Base-by-base conservation (phyloP, 2,888 invertebrate species). In the Dryocosmus kuriphilus region DNA sequence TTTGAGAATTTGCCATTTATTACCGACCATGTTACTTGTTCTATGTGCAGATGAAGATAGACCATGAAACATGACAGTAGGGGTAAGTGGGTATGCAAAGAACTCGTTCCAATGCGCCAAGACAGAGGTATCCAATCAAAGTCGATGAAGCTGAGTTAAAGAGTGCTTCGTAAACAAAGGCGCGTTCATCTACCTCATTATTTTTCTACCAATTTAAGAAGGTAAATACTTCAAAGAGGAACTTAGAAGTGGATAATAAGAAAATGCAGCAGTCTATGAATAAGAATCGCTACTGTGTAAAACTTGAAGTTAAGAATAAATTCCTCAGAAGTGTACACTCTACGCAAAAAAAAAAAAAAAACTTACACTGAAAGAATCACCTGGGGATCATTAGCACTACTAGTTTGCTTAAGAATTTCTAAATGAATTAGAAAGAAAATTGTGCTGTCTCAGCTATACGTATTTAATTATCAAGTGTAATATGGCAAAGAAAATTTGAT, bases 61-160 rank as follows among this genome's bases (percentile, higher is more conserved):
- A 46, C 19, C 67, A 67, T 46, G 67, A 67, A 67, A 67, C 67
- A 30, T 46, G 46, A 67, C 41, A 46, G 67, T 67, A 27, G 19
- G 46, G 67, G 67, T 67, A 46, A 67, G 67, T 46, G n/a, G n/a
- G 24, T 65, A 65, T 65, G 65, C 65, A 65, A 65, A 65, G 65
- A 38, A 27, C 67, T 67, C 27, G 67, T 67, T 67, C 27, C 67
- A 67, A 67, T 67, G 67, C 67, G 67, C 46, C 46, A 67, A 67
- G 67, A 67, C 67, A 67, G 67, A 67, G 41, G 67, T 67, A 67
- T 35, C 67, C 67, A 67, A 67, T 67, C 67, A 67, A 67, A 67
- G 67, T 67, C 67, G 41, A 67, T 46, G 67, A 67, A 67, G 41
- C 46, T 67, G 41, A 67, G 67, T 67, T 67, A 27, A 27, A 67